These are phyloP conservation scores for Isaurus tuberculatus DNA, from an alignment of 92 coral and sea anemone genomes.

Conservation along the genomic window DNA sequence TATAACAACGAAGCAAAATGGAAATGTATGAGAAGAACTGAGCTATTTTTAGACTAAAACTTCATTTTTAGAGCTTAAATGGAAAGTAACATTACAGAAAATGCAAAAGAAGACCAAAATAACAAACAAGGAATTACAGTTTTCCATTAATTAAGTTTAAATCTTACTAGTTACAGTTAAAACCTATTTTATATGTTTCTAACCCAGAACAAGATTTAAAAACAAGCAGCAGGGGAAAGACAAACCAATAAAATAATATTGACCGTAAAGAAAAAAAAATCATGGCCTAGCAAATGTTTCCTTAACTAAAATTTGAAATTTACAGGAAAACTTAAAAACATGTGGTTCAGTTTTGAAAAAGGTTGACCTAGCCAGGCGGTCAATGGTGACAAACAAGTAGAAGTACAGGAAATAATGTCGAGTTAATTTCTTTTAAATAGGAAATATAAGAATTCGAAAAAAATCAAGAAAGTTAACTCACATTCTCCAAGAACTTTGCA, in stretches of 20 bases:
- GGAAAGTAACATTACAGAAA: not conserved
- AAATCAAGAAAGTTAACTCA: not conserved
- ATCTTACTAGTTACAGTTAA: not conserved
- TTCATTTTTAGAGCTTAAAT: not conserved
- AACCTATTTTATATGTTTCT: not conserved
- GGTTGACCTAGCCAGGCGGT: not conserved
- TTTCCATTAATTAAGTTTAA: not conserved
- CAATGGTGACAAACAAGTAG: not conserved
- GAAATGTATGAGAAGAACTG: not conserved
- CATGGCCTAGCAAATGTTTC: not conserved
- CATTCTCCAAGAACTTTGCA: conserved; percentile 10
- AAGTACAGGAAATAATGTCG: not conserved
- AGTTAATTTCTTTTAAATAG: conserved; percentile 2
- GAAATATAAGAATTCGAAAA: not conserved
- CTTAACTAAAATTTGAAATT: not conserved
- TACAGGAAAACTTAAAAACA: not conserved
- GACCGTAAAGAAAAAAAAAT: not conserved
- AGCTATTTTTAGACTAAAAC: not conserved
- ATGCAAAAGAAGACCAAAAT: not conserved
- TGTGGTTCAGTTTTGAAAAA: not conserved
- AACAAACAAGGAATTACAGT: not conserved
- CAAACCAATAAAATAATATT: conserved; percentile 1
- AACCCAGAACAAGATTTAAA: not conserved
- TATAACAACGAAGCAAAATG: conserved; percentile 33
- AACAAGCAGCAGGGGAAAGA: conserved; percentile 35